Evolutionary conservation across 1,140 invertebrate genomes (phyloP), one percentile per base, ranked within the genome.

Genomic region (Drosophila asahinai): DNA sequence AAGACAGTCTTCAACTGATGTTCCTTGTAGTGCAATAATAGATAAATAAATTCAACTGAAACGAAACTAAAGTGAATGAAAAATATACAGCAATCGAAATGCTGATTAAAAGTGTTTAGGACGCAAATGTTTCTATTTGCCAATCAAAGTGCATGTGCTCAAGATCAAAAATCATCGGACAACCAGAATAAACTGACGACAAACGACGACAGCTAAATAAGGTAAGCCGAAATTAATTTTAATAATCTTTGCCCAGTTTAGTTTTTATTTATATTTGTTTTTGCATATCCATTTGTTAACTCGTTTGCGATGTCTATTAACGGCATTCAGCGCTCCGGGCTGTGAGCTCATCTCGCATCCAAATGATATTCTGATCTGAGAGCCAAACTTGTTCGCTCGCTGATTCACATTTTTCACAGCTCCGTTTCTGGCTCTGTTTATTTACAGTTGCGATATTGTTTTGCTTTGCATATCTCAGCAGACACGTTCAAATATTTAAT

Each of bases 251-350:
- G 30, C 47, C 45, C 30, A 48, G 68, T 60, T 72, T 73, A 60
- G 52, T 51, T 27, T 71, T 51, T 71, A 43, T 70, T 68, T 71
- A 38, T 55, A 33, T 22, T 27, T 70, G 9, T 45, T 51, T 80
- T 57, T 74, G 57, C 62, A 78, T 52, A 74, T 61, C 48, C 43
- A 72, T 72, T 65, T 65, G 49, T 57, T 80, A 80, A 62, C 68
- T 80, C 42, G 70, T 65, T 83, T 83, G 81, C 57, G 60, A 80
- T 83, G 65, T 77, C 77, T 79, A 86, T 81, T 79, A 81, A 84
- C 81, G 61, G 79, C 82, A 66, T 80, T 63, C 63, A 36, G 5
- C 25, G 59, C 68, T 58, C 48, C 36, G 43, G 49, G 52, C 30
- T 51, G 70, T 86, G 83, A 86, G 83, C 83, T 86, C 83, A 86